Base-by-base conservation (phyloP, 2,888 invertebrate genomes). In the Congeria kusceri region DNA sequence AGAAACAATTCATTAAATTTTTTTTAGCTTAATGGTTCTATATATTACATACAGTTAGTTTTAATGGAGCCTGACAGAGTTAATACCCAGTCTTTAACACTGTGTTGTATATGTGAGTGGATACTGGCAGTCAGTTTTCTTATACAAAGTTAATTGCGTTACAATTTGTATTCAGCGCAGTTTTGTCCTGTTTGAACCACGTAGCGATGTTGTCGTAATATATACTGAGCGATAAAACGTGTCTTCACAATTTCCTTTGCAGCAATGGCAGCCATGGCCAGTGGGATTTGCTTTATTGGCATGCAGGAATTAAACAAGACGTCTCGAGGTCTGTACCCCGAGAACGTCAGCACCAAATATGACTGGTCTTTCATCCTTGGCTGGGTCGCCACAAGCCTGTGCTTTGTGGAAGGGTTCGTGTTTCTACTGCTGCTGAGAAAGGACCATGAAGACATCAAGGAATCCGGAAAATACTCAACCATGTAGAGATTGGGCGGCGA, bases 201-300 rank as follows among this genome's bases (percentile, higher is more conserved):
- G n/a, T n/a, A n/a, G n/a, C n/a, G n/a, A n/a, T n/a, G n/a, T n/a
- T n/a, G n/a, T n/a, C n/a, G n/a, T n/a, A n/a, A n/a, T n/a, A n/a
- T n/a, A n/a, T n/a, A n/a, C n/a, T n/a, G n/a, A n/a, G n/a, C n/a
- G n/a, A n/a, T n/a, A n/a, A n/a, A 39, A 39, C 39, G 15, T 11
- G 39, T 39, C 9, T 39, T 39, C 5, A 11, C 39, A 7, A 15
- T 53, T 58, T 53, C 49, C 27, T 47, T 83, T 85, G 49, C 85
- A 90, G 90, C 86, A 25, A 86, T 90, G 87, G 85, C 85, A 27
- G 88, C 86, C 0, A 88, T 89, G 11, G 84, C 87, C 0, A 87
- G 89, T 69, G 89, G 89, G 25, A 87, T 90, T 29, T 87, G 88
- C 70, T 90, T 90, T 78, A 89, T 90, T 23, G 89, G 89, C 7